Conservation (phyloP, 2,888 invertebrate species). For the Parochlus steinenii region DNA sequence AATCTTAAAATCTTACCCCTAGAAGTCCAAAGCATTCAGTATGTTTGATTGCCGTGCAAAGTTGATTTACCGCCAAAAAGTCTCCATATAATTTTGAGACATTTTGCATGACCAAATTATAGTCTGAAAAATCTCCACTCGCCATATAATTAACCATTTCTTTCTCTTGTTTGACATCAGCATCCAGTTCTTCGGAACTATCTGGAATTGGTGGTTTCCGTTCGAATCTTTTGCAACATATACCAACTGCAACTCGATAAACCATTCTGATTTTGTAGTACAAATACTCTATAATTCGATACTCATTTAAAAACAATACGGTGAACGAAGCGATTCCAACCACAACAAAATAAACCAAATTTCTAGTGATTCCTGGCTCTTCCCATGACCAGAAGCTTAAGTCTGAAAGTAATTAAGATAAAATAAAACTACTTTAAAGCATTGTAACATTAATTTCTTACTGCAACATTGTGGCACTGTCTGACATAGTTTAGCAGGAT, state of each 20-base stretch:
- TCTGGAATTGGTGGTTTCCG: background rate
- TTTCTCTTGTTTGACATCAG: conserved; percentile 39
- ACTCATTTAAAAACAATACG: conserved; percentile 45
- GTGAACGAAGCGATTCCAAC: conserved; percentile 38
- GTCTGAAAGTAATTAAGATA: background rate
- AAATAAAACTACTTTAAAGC: background rate
- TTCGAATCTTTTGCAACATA: background rate
- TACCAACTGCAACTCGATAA: conserved; percentile 5
- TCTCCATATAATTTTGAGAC: conserved; percentile 39
- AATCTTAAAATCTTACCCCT: conserved; percentile 26
- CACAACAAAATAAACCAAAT: conserved; percentile 38
- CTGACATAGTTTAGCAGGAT: background rate
- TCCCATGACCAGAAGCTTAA: conserved; percentile 40
- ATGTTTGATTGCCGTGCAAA: conserved; percentile 30
- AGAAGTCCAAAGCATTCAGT: conserved; percentile 59
- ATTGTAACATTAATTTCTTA: conserved; percentile 1
- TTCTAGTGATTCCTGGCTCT: conserved; percentile 47
- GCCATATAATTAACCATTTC: conserved; percentile 31
- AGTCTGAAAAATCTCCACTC: conserved; percentile 19
- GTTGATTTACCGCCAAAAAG: conserved; percentile 40
- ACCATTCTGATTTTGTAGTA: conserved; percentile 8
- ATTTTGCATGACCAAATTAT: conserved; percentile 30
- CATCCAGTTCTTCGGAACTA: too few relatives aligned
- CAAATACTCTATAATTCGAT: conserved; percentile 27
- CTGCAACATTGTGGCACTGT: conserved; percentile 2